phyloP scores from a whole-genome alignment of 2,888 invertebrate genomes.

The Eupithecia abbreviata region DNA sequence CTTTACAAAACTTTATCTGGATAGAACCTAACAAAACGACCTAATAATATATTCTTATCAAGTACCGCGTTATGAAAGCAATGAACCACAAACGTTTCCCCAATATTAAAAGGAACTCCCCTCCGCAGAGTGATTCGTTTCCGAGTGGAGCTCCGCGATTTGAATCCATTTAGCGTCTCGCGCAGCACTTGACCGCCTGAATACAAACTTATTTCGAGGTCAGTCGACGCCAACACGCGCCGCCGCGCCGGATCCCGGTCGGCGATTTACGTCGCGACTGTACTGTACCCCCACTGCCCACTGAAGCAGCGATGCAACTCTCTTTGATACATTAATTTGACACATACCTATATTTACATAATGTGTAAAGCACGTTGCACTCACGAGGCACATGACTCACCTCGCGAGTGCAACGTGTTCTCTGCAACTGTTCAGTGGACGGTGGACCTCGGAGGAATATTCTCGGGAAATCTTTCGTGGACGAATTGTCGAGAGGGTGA shows the following conservation, averaged over 20 bases:
- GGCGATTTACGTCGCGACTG: background rate
- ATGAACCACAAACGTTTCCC: background rate
- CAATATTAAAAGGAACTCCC: background rate
- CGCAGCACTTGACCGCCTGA: slow-evolving; percentile 28
- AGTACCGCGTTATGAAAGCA: background rate
- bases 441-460: background rate
- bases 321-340: background rate
- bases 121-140: slow-evolving; percentile 13
- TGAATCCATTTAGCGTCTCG: slow-evolving; percentile 30
- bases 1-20: background rate
- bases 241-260: background rate
- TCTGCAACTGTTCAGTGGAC: slow-evolving; percentile 5
- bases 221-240: slow-evolving; percentile 1
- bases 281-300: background rate
- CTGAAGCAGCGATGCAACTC: background rate
- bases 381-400: too few species aligned
- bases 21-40: background rate
- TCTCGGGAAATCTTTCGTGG: slow-evolving; percentile 27
- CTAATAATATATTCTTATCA: background rate
- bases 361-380: too few species aligned
- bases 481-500: slow-evolving; percentile 25
- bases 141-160: slow-evolving; percentile 16
- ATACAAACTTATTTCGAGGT: slow-evolving; percentile 31
- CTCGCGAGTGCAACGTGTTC: too few species aligned
- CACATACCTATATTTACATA: background rate